Evolutionary conservation across 1,140 invertebrate genomes (phyloP), one percentile per base, ranked within the genome.

Genomic region (Drosophila burlai): DNA sequence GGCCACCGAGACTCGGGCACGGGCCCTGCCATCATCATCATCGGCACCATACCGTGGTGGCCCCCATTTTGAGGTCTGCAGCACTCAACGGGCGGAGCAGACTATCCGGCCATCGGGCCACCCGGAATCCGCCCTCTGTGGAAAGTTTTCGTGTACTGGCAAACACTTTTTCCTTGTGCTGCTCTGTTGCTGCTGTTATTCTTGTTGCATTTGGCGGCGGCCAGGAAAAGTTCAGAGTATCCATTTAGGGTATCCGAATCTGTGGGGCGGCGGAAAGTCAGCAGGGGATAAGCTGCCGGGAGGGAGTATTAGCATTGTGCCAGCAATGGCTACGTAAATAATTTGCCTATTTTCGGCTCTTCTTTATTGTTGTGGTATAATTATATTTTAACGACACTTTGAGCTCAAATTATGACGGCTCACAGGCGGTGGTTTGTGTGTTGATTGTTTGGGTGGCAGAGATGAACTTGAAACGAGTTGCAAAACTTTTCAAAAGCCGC

Each of bases 111-210:
- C 16, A 45, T 34, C 71, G 36, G 13, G 52, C 4, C 46, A 31
- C 50, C 68, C 62, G 21, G 40, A 42, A 4, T 46, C 58, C 34
- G 47, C 67, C 55, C 76, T 68, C 71, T 52, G 47, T 45, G 58
- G 76, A 83, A 83, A 83, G 24, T 83, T 83, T 83, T 80, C 71
- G 61, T 83, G 80, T 83, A 79, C 75, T 79, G 79, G 78, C 78
- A 81, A 81, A 74, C 78, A 81, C 79, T 81, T 81, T 81, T 80
- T 50, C 69, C 68, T 52, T 67, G 52, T 50, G 52, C 63, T 67
- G 45, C 29, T 36, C 66, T 54, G 71, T 54, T 36, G 29, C 66
- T 59, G 58, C 63, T 80, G 64, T 71, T 83, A 65, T 66, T 67
- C 76, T 64, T 80, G 76, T 63, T 83, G 71, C 71, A 80, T 59